phyloP scores from a whole-genome alignment of 2,797 vertebrate genomes.

The Lutjanus campechanus region DNA sequence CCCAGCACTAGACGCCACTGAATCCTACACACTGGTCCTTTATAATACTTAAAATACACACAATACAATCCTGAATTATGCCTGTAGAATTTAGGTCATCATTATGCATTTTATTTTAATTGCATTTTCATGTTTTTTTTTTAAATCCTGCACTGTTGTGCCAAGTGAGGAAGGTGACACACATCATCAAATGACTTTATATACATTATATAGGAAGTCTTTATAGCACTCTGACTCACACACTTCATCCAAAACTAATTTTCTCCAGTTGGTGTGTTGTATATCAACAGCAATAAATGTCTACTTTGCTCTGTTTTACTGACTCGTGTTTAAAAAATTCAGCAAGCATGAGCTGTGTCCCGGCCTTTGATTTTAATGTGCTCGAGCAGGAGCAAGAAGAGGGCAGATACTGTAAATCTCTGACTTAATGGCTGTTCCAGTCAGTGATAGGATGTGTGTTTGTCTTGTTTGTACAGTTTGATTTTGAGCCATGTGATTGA shows the following conservation, averaged over 20 bases:
- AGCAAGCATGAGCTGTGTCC: not conserved
- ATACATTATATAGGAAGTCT: not conserved
- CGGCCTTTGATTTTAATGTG: slow-evolving; percentile 46
- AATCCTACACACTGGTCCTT: no score
- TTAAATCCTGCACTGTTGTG: not conserved
- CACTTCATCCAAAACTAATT: slow-evolving; percentile 16
- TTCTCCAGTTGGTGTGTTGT: slow-evolving; percentile 1
- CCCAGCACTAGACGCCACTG: no score
- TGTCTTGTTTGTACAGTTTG: slow-evolving; percentile 25
- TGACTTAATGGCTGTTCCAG: slow-evolving; percentile 28
- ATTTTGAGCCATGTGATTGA: slow-evolving; percentile 3
- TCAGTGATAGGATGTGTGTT: slow-evolving; percentile 1
- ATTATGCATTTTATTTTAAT: not conserved
- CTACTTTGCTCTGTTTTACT: slow-evolving; percentile 34
- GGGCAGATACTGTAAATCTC: slow-evolving; percentile 43
- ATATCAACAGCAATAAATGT: slow-evolving; percentile 37
- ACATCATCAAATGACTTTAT: not conserved
- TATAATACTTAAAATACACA: not conserved
- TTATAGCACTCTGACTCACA: not conserved
- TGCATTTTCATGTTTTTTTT: slow-evolving; percentile 4
- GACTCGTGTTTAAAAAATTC: slow-evolving; percentile 26
- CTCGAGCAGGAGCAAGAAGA: no score
- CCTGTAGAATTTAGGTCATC: not conserved
- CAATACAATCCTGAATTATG: not conserved
- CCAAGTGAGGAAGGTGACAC: not conserved